Base-by-base conservation (phyloP, 92 coral and sea anemone genomes). In the Nematostella vectensis region DNA sequence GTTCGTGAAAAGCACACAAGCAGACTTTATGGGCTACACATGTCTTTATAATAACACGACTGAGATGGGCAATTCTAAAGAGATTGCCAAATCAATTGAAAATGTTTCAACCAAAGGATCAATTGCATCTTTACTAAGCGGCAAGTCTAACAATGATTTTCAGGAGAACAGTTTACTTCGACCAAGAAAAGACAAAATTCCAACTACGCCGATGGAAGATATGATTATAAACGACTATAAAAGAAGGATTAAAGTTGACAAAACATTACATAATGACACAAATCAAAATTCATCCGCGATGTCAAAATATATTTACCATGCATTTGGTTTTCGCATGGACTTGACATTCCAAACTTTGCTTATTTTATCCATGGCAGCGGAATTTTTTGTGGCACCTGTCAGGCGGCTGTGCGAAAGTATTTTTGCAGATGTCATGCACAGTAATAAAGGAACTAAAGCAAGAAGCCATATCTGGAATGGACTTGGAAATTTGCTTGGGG, bases 251-350 rank as follows among this genome's bases (percentile, higher is more conserved):
- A 8, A 8, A 36, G 15, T 8, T 8, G 42, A 36, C 42, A 8
- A 8, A 15, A 15, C 42, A 8, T n/a, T n/a, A n/a, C n/a, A n/a
- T n/a, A n/a, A n/a, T n/a, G 8, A 8, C 42, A 36, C 42, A 8
- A 8, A 36, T 15, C 4, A 45, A 4, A 10, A 11, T 17, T 45
- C 51, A 17, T 19, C 12, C 4, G 51, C 9, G 4, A 45, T 6
- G 4, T 19, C 12, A 6, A 22, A 45, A 6, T 45, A 45, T 45
- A 19, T 45, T 6, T 45, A 9, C 23, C 51, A 45, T 45, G 20
- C 60, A n/a, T 81, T 68, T 55, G 95, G 95, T 13, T 85, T 85
- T 51, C 72, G 67, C 40, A 59, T 85, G 38, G 88, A 85, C 57
- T 66, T 51, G 3, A 65, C 83, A 16, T 85, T 85, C 54, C 75